phyloP scores from a whole-genome alignment of 2,113 vertebrate genomes.

The Arvicanthis niloticus region DNA sequence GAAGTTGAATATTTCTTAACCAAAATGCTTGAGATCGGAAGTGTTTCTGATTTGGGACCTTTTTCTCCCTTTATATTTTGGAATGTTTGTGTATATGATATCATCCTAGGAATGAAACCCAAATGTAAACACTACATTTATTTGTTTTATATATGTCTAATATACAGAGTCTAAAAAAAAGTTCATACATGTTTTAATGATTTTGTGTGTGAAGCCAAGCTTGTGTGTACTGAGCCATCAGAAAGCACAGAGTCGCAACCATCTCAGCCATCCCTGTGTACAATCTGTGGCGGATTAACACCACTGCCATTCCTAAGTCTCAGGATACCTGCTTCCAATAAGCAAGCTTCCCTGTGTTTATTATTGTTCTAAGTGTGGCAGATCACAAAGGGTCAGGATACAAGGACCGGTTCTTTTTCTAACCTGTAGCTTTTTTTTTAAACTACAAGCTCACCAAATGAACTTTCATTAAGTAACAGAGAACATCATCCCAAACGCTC shows the following conservation, averaged over 20 bases:
- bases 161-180: neutral
- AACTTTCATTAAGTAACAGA: neutral
- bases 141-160: neutral
- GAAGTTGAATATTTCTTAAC: neutral
- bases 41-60: neutral
- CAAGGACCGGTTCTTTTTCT: neutral
- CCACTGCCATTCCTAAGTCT: neutral
- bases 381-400: neutral
- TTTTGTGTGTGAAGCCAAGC: neutral
- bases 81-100: neutral
- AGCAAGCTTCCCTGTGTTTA: neutral
- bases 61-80: neutral
- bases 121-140: neutral
- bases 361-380: neutral
- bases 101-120: neutral
- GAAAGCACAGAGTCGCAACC: neutral
- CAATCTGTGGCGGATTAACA: neutral
- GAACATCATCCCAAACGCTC: neutral
- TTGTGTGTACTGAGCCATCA: neutral
- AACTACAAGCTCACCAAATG: neutral
- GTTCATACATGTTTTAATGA: neutral
- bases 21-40: neutral
- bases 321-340: neutral
- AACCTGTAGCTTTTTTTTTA: neutral
- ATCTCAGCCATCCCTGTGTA: neutral